A percentile compares a stretch with the other conserved stretches of the same genome.
phyloP scores from a whole-genome alignment of 2,888 invertebrate species.

The Epirrita christyi region DNA sequence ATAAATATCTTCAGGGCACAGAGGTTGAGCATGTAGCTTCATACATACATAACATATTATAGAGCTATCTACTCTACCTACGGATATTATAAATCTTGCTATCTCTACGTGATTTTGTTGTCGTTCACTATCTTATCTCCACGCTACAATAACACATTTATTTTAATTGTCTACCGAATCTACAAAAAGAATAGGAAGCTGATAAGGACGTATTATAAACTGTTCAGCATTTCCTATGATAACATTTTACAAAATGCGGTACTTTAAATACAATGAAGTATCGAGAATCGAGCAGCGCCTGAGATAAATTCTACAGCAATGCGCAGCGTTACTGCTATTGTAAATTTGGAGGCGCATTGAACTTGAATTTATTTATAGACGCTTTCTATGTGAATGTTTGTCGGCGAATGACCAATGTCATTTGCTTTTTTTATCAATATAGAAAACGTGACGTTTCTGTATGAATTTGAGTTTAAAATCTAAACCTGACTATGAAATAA shows the following conservation, averaged over 20 bases:
- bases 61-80: conserved; percentile 9
- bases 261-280: no score
- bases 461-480: no score
- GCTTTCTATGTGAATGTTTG: conserved; percentile 2
- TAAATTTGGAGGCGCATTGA: conserved; percentile 18
- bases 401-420: no score
- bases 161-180: background rate
- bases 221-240: background rate
- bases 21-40: background rate
- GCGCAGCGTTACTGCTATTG: conserved; percentile 21
- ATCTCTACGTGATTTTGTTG: conserved; percentile 18
- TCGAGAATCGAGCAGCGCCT: conserved; percentile 9
- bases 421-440: no score
- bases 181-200: background rate
- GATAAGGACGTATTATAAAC: background rate
- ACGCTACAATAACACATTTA: conserved; percentile 4
- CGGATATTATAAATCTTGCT: background rate
- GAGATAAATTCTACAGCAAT: conserved; percentile 15
- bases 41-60: background rate
- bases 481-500: no score
- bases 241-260: no score
- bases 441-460: background rate
- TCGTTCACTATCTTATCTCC: conserved; percentile 5
- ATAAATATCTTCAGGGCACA: no score
- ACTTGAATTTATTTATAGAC: conserved; percentile 18